These are phyloP conservation scores for Buceros bicornis DNA, from an alignment of 2,797 vertebrate genomes.

Conservation along the genomic window DNA sequence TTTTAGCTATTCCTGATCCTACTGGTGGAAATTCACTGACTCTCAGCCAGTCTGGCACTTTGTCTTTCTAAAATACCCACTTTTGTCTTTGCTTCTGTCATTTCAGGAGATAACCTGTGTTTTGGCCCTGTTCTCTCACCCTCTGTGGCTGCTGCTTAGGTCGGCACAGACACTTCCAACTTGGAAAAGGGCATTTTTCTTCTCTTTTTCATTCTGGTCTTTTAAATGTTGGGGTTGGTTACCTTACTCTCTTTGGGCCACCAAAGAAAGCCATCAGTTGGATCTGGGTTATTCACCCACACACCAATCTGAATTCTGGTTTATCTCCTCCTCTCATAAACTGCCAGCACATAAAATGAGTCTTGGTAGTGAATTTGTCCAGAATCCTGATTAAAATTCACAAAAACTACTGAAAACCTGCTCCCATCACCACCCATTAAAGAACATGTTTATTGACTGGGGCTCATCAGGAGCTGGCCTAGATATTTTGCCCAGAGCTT, in stretches of 20 bases:
- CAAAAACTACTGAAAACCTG: not conserved
- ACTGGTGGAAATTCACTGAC: not conserved
- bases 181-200: accelerated
- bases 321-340: not conserved
- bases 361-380: not conserved
- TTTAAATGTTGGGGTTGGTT: not conserved
- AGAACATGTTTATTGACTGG: not conserved
- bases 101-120: not conserved
- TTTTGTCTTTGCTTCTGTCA: not conserved
- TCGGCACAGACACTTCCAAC: not conserved
- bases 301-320: not conserved
- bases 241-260: not conserved
- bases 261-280: not conserved
- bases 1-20: not conserved
- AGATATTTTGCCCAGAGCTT: not conserved
- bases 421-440: not conserved
- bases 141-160: not conserved
- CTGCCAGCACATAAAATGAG: not conserved
- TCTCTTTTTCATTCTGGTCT: not conserved
- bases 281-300: not conserved
- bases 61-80: not conserved
- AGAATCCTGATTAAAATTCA: not conserved
- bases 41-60: not conserved
- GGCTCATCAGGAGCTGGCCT: not conserved
- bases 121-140: not conserved